A percentile compares a stretch with the other conserved stretches of the same genome.
Evolutionary conservation across 1,140 invertebrate genomes (phyloP).

Genomic region (Marisa cornuarietis): DNA sequence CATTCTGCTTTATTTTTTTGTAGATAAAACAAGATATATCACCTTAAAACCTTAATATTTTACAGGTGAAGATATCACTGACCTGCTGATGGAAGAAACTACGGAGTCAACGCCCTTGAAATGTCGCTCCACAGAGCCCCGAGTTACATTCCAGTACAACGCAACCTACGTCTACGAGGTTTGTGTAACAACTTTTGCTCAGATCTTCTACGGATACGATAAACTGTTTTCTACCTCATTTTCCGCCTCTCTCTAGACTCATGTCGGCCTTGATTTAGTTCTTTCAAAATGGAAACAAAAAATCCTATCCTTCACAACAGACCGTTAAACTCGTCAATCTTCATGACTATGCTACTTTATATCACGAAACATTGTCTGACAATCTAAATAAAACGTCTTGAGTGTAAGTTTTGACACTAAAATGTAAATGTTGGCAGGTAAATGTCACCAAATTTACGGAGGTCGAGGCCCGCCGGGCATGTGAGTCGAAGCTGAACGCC

Average conservation of each 20-base stretch:
- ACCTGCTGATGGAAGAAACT: conserved; percentile 21
- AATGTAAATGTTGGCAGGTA: conserved; percentile 11
- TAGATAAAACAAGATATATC: too few relatives aligned
- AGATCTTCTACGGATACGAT: not conserved
- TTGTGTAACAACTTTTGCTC: not conserved
- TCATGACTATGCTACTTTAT: too few relatives aligned
- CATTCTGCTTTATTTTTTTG: too few relatives aligned
- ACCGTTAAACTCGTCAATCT: too few relatives aligned
- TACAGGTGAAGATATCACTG: conserved; percentile 40
- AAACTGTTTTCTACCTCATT: too few relatives aligned
- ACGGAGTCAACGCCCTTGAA: conserved; percentile 29
- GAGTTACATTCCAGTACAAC: conserved; percentile 38
- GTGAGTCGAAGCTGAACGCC: conserved; percentile 6
- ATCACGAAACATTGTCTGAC: too few relatives aligned
- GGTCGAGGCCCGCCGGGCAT: conserved; percentile 20
- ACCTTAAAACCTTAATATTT: not conserved
- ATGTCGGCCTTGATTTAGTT: too few relatives aligned
- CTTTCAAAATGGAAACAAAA: too few relatives aligned
- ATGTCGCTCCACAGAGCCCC: conserved; percentile 33
- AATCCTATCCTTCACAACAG: too few relatives aligned
- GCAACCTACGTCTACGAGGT: conserved; percentile 32
- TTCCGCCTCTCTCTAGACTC: too few relatives aligned
- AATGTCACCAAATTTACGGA: conserved; percentile 12
- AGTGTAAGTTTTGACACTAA: too few relatives aligned
- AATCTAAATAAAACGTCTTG: not conserved